phyloP scores from a whole-genome alignment of 2,113 vertebrate genomes.

The Crotalus helleri region DNA sequence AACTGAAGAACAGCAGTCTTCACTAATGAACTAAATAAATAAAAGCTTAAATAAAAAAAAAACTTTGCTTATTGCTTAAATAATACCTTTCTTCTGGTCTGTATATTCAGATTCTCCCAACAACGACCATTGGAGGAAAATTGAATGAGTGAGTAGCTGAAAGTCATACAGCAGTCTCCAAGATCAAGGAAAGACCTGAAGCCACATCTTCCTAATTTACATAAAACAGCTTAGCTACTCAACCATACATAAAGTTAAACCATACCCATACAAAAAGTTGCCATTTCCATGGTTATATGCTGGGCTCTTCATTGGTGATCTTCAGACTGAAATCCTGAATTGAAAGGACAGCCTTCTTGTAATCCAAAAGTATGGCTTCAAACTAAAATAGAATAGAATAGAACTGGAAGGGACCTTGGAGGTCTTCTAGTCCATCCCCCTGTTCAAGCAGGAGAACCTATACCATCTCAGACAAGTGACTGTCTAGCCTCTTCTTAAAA shows the following conservation, averaged over 20 bases:
- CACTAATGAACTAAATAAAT: background rate
- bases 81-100: background rate
- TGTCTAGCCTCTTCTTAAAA: no score
- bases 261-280: background rate
- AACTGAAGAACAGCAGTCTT: background rate
- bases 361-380: background rate
- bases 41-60: background rate
- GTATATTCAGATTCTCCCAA: background rate
- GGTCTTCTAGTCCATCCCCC: no score
- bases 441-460: no score
- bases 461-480: no score
- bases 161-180: background rate
- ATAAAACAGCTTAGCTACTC: background rate
- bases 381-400: background rate
- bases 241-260: background rate
- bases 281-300: background rate
- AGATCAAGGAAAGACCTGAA: background rate
- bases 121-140: background rate
- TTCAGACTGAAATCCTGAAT: background rate
- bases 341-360: background rate
- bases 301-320: background rate
- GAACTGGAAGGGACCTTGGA: no score
- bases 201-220: background rate
- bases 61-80: background rate
- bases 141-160: background rate